A percentile compares a stretch with the other conserved stretches of the same genome.
These are phyloP conservation scores for Psammodynastes pulverulentus DNA, from an alignment of 2,113 vertebrate genomes.

Conservation along the genomic window DNA sequence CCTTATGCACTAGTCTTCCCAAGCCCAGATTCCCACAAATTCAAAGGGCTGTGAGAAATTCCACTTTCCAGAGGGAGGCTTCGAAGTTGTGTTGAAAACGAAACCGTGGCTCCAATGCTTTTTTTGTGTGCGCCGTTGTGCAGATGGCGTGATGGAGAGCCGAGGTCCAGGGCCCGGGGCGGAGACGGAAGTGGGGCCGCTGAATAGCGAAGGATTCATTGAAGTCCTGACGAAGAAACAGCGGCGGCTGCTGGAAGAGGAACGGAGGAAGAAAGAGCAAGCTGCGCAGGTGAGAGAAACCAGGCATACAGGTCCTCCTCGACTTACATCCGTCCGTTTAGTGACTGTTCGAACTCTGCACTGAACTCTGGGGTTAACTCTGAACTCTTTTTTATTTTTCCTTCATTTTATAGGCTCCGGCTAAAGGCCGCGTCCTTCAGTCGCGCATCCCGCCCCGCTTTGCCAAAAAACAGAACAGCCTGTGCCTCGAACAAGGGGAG, in stretches of 20 bases:
- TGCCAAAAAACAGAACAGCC: slow-evolving; percentile 89
- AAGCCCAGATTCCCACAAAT: neutral
- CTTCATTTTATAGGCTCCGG: slow-evolving; percentile 73
- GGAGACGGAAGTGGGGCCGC: slow-evolving; percentile 75
- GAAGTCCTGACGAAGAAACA: slow-evolving; percentile 93
- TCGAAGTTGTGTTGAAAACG: neutral
- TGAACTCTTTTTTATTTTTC: too few relatives aligned
- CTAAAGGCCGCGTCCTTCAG: slow-evolving; percentile 82
- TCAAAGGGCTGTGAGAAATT: neutral
- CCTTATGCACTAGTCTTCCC: neutral
- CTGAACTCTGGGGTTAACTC: too few relatives aligned
- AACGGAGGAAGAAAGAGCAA: slow-evolving; percentile 92
- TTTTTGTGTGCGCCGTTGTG: slow-evolving; percentile 14
- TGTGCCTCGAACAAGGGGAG: slow-evolving; percentile 86
- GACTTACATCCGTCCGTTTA: too few relatives aligned
- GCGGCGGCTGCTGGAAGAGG: slow-evolving; percentile 90
- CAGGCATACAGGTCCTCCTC: too few relatives aligned
- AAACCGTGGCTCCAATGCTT: neutral
- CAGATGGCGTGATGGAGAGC: slow-evolving; percentile 70
- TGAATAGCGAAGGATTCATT: slow-evolving; percentile 82
- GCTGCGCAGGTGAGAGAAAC: slow-evolving; percentile 72
- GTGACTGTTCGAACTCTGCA: too few relatives aligned
- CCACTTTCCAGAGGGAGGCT: neutral
- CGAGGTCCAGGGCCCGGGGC: slow-evolving; percentile 65
- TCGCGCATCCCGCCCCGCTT: slow-evolving; percentile 98